phyloP scores from a whole-genome alignment of 2,797 vertebrate genomes.

The Clarias laeviceps region DNA sequence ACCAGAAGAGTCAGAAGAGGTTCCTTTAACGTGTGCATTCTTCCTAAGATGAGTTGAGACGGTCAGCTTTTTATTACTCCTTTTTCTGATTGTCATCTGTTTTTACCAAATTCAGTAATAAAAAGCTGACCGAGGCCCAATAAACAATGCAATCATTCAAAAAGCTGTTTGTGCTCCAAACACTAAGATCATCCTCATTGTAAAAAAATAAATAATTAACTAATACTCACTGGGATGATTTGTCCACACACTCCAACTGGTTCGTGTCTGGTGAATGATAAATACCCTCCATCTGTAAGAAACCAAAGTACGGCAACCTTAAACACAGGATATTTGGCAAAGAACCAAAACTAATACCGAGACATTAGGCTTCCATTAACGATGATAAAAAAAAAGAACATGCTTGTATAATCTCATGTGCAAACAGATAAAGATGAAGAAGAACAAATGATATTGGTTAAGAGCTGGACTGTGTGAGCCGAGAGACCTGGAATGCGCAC shows the following conservation, averaged over 20 bases:
- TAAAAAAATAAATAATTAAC: background rate
- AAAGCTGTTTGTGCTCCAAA: background rate
- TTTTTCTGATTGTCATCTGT: background rate
- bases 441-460: background rate
- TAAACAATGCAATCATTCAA: background rate
- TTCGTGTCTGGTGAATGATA: slow-evolving; percentile 96
- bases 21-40: background rate
- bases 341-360: slow-evolving; percentile 22
- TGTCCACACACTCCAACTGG: slow-evolving; percentile 99
- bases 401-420: background rate
- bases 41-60: no score
- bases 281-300: slow-evolving; percentile 92
- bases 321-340: slow-evolving; percentile 15
- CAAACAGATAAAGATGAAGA: slow-evolving; percentile 17
- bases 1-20: background rate
- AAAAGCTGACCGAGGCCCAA: background rate
- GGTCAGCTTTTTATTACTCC: background rate
- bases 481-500: slow-evolving; percentile 19
- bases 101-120: background rate
- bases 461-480: slow-evolving; percentile 12
- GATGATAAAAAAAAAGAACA: background rate
- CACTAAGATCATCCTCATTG: background rate
- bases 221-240: slow-evolving; percentile 94
- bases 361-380: slow-evolving; percentile 19
- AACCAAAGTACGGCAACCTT: slow-evolving; percentile 64